Conservation (phyloP, 92 coral and sea anemone species). For the Actinernus sp. region DNA sequence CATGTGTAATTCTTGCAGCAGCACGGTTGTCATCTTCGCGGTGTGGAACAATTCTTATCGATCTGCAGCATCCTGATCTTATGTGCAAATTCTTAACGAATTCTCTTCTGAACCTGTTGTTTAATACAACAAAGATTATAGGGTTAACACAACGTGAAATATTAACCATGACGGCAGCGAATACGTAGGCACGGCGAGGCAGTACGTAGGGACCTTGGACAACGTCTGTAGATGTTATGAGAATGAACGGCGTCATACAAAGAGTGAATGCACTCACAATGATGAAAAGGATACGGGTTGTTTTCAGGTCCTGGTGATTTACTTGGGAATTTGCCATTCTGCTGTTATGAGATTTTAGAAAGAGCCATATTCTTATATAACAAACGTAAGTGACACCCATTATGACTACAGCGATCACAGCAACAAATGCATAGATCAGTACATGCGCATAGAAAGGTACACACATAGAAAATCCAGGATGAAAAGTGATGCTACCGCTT, state of each 20-base stretch:
- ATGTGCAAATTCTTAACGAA: background rate
- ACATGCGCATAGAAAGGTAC: no score
- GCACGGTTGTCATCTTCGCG: no score
- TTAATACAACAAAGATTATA: background rate
- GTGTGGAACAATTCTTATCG: no score
- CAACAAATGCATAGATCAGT: no score
- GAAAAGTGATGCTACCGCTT: no score
- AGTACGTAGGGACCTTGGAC: background rate
- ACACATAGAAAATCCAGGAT: no score
- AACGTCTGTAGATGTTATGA: background rate
- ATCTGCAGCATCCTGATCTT: no score
- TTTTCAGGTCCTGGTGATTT: background rate
- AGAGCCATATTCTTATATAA: no score
- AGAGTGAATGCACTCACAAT: background rate
- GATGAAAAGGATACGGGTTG: background rate
- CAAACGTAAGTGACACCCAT: no score
- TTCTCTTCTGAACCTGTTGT: background rate
- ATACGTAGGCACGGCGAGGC: background rate
- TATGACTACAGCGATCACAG: no score
- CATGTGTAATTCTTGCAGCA: no score
- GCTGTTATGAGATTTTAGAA: background rate
- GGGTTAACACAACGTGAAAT: background rate
- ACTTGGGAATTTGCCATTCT: background rate
- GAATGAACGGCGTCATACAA: background rate
- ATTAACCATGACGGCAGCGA: background rate